Conservation (phyloP, 2,888 invertebrate genomes). For the Syrista parreyssii region DNA sequence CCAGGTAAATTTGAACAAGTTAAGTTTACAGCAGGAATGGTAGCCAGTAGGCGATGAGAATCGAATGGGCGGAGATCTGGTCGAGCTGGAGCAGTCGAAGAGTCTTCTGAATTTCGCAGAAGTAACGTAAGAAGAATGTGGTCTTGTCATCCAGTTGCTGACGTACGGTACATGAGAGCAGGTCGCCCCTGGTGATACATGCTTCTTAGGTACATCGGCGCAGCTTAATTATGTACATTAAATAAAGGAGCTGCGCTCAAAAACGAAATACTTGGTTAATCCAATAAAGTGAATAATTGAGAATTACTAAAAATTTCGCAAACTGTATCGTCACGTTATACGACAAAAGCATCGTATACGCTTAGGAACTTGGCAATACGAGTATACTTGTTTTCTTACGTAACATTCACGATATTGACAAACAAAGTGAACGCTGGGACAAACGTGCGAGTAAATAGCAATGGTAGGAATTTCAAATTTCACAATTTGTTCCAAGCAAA, state of each 20-base stretch:
- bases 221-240: background rate
- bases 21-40: background rate
- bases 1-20: slow-evolving; percentile 1
- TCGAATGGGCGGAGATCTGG: background rate
- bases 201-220: background rate
- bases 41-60: background rate
- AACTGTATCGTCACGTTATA: background rate
- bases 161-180: slow-evolving; percentile 54
- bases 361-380: background rate
- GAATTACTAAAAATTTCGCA: background rate
- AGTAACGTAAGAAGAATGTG: slow-evolving; percentile 53
- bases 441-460: background rate
- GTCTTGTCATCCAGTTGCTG: slow-evolving; percentile 55
- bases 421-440: background rate
- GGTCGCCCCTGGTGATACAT: background rate
- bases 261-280: background rate
- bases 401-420: background rate
- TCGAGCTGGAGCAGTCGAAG: slow-evolving; percentile 4
- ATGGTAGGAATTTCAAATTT: background rate
- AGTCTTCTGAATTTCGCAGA: slow-evolving; percentile 34
- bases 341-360: background rate
- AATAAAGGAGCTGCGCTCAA: background rate
- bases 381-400: background rate
- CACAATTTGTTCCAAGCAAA: background rate
- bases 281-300: background rate